These are phyloP conservation scores for Rhagologus leucostigma DNA, from an alignment of 2,113 vertebrate species.

Conservation along the genomic window DNA sequence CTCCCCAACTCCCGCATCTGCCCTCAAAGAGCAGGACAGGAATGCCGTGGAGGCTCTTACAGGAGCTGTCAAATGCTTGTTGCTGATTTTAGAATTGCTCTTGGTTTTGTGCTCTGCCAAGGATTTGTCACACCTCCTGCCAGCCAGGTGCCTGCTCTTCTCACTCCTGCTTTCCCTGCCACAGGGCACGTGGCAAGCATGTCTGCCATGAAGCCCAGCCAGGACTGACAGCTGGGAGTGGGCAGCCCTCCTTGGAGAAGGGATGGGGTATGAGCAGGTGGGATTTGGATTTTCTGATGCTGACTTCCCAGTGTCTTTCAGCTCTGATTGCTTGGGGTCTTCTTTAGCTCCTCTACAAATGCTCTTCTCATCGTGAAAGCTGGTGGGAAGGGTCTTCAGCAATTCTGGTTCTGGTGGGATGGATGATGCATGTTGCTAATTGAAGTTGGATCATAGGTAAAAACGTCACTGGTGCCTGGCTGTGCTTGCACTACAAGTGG, in stretches of 20 bases:
- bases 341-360: background rate
- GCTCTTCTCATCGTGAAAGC: background rate
- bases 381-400: background rate
- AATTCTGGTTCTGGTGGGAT: background rate
- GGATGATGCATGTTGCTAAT: background rate
- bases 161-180: background rate
- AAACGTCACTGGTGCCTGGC: background rate
- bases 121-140: conserved; percentile 13
- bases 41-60: background rate
- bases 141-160: conserved; percentile 9
- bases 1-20: background rate
- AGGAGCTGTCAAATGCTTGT: conserved; percentile 36
- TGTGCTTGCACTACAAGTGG: background rate
- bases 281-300: background rate
- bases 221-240: background rate
- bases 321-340: background rate
- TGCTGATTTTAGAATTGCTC: conserved; percentile 14
- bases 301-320: background rate
- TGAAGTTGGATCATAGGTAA: background rate
- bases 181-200: fast-evolving
- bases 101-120: conserved; percentile 11
- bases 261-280: background rate
- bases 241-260: background rate
- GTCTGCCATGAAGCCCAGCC: background rate
- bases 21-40: background rate